Conservation (phyloP, 2,797 vertebrate species). For the Tiaroga cobitis region DNA sequence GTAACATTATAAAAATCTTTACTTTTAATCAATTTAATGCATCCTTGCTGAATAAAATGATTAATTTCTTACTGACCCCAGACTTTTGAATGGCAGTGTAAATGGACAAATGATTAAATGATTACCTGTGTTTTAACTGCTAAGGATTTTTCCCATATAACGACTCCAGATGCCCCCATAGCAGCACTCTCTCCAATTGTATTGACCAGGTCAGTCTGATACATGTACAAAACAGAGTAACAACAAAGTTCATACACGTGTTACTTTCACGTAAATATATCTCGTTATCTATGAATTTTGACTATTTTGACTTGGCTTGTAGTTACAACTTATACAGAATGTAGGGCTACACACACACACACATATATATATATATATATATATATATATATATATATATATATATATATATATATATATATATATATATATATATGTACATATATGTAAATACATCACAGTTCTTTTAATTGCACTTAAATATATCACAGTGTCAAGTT, state of each 20-base stretch:
- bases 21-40: neutral
- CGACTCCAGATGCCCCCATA: slow-evolving; percentile 80
- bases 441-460: neutral
- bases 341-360: too few relatives aligned
- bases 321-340: neutral
- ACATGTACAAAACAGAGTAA: slow-evolving; percentile 16
- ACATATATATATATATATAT: too few relatives aligned
- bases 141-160: slow-evolving; percentile 78
- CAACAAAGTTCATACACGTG: neutral
- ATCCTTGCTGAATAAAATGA: neutral
- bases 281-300: neutral
- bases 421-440: neutral
- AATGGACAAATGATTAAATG: neutral
- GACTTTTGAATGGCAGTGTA: neutral
- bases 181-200: slow-evolving; percentile 85
- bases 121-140: slow-evolving; percentile 64
- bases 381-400: neutral
- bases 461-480: neutral
- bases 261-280: neutral
- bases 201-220: slow-evolving; percentile 81
- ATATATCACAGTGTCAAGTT: neutral
- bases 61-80: neutral
- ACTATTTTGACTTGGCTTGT: neutral
- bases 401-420: neutral
- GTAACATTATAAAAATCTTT: neutral